Base-by-base conservation (phyloP, 1,140 invertebrate species). In the Homalodisca vitripennis region DNA sequence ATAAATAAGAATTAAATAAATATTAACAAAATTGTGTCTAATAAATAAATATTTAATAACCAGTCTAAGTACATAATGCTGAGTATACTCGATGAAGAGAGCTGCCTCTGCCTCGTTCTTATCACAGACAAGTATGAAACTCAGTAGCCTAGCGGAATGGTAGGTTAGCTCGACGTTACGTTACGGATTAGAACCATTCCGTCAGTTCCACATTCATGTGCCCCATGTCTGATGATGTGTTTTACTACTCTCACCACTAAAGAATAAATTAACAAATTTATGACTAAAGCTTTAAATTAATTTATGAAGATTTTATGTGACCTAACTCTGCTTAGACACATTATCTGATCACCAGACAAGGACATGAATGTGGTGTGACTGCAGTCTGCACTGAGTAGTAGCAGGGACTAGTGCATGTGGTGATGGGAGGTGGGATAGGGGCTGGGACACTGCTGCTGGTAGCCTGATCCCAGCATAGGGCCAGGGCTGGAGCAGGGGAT, bases 361-460 rank as follows among this genome's bases (percentile, higher is more conserved):
- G n/a, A n/a, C n/a, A n/a, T n/a, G n/a, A n/a, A n/a, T n/a, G n/a
- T n/a, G n/a, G n/a, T n/a, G n/a, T n/a, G 17, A 17, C 34, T 6
- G 34, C 34, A 10, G 34, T 17, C 34, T 41, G 34, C 34, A 41
- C 34, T 41, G 34, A 41, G 34, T 41, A 41, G 17, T n/a, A 41
- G 34, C 17, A 29, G 13, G 55, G 14, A 83, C 78, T 87, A 86
- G 74, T 85, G 83, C 82, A 86, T 85, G 72, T 86, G 84, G 32
- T 84, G 82, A 79, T 84, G 83, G 73, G 85, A 80, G 69, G 85
- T 84, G 34, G 85, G 84, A 73, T 85, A 81, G 22, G 85, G 85
- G 47, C 85, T 85, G 31, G 86, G 84, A 73, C 84, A 86, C 62
- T 82, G 82, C 71, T 86, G 85, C 74, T 86, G 85, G 46, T 82